phyloP scores from a whole-genome alignment of 2,113 vertebrate species.

The Columbina picui region DNA sequence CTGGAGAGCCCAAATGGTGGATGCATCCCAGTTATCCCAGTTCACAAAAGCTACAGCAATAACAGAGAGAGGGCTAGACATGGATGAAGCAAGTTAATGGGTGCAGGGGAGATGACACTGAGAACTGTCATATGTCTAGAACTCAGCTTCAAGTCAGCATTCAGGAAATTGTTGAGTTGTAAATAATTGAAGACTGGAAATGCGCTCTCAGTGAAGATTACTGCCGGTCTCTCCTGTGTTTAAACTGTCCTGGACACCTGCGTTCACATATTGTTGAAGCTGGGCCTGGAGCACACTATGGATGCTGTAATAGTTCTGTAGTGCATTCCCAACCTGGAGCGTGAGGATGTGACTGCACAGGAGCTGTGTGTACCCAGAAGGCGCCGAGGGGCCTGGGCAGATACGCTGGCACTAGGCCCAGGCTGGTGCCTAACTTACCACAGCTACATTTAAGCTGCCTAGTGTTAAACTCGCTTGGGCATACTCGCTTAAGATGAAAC shows the following conservation, averaged over 20 bases:
- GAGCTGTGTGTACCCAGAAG: not conserved
- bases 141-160: not conserved
- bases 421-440: not conserved
- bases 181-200: not conserved
- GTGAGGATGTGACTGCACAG: not conserved
- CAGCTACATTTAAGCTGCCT: not conserved
- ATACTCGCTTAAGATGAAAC: not conserved
- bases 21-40: not conserved
- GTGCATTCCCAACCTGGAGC: not conserved
- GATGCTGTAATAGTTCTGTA: not conserved
- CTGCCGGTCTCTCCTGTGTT: not conserved
- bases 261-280: not conserved
- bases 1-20: not conserved
- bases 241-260: not conserved
- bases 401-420: not conserved
- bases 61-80: not conserved
- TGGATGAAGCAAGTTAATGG: not conserved
- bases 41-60: not conserved
- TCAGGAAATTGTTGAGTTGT: not conserved
- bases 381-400: not conserved
- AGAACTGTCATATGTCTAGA: not conserved
- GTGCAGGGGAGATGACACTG: not conserved
- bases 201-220: not conserved
- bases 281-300: not conserved
- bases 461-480: not conserved